Evolutionary conservation across 2,113 vertebrate genomes (phyloP).

Genomic region (Baryphthengus martii): DNA sequence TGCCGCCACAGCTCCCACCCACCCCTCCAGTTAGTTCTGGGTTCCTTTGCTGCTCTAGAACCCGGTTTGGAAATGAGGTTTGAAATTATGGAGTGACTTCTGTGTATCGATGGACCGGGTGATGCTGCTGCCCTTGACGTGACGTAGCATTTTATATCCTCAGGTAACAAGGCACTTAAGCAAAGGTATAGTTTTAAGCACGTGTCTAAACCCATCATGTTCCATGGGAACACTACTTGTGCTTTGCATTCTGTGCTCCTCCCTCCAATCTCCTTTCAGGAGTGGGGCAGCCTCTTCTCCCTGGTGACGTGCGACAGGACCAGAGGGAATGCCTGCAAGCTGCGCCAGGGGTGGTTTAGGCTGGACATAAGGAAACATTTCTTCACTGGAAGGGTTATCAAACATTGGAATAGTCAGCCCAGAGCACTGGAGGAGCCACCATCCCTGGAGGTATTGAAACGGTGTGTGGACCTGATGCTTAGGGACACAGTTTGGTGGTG

Average conservation of each 20-base stretch:
- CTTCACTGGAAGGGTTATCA: no score
- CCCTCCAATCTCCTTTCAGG: no score
- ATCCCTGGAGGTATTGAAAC: no score
- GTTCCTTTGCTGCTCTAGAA: not conserved
- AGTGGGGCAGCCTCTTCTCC: no score
- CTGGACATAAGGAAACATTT: no score
- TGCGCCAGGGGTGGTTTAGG: no score
- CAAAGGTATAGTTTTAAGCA: not conserved
- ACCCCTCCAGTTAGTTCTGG: not conserved
- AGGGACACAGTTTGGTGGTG: no score
- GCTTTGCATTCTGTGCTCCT: not conserved
- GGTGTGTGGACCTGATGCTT: no score
- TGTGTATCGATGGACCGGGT: not conserved
- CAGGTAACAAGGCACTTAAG: not conserved
- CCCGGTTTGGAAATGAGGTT: not conserved
- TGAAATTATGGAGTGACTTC: not conserved
- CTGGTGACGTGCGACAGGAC: no score
- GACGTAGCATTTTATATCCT: not conserved
- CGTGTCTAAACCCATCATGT: not conserved
- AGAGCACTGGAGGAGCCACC: no score
- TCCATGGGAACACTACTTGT: not conserved
- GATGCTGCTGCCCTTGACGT: not conserved
- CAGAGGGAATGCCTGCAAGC: no score
- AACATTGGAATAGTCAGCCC: no score
- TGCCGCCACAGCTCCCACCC: not conserved